Base-by-base conservation (phyloP, 2,113 vertebrate species). In the Mixornis gularis region DNA sequence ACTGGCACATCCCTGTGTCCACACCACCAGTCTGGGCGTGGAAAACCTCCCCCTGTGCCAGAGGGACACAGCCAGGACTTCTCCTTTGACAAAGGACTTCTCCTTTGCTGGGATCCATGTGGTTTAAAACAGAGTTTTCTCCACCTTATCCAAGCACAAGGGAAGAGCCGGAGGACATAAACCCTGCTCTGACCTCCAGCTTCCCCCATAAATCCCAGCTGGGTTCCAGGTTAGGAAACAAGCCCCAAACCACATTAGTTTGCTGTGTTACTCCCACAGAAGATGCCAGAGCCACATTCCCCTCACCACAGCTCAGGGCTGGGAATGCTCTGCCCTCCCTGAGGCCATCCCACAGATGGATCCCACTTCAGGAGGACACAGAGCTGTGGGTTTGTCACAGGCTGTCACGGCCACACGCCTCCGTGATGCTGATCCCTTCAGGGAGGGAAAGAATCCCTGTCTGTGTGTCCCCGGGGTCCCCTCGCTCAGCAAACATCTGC, bases 261-360 rank as follows among this genome's bases (percentile, higher is more conserved):
- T 3, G 25, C 4, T 7, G 17, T 7, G 6, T 20, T 26, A 16
- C 16, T 40, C 77, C 62, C 1, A 4, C 48, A 22, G 56, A 30
- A 40, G 19, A 12, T 1, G 17, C 71, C 52, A 10, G 34, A 48
- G 52, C 44, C n/a, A 3, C 2, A 0, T 26, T 46, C 62, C 56
- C 29, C 55, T 29, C 21, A 5, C 5, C 9, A 0, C 2, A 0
- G 32, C 60, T 17, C 1, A 0, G 52, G 46, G 30, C 0, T 1
- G n/a, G 80, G 22, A 17, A 18, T 12, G 69, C 34, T 63, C 46
- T 89, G 88, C 78, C 55, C 60, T 76, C 12, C 69, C 51, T 2
- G 7, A 17, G 51, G 60, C 59, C 64, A 24, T 19, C 68, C 59
- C 49, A 7, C 1, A 1, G 41, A 12, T 9, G 55, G 58, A 34